phyloP scores from a whole-genome alignment of 2,797 vertebrate species.

The Aselliscus stoliczkanus region DNA sequence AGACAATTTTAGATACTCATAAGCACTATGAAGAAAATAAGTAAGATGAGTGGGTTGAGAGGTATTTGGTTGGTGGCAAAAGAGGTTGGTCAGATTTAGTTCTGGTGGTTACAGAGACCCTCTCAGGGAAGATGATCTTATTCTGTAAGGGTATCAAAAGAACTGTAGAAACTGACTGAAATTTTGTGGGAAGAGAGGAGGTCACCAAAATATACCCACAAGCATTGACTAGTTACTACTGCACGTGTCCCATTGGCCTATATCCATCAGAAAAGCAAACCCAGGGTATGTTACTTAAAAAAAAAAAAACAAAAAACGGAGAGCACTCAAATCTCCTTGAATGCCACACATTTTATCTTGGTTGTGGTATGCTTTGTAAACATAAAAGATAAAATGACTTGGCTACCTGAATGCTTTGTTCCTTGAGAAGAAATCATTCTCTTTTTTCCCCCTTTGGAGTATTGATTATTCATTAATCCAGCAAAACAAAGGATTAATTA shows the following conservation, averaged over 20 bases:
- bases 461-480: conserved; percentile 77
- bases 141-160: neutral
- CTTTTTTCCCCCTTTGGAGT: conserved; percentile 64
- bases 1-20: neutral
- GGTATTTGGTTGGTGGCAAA: neutral
- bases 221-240: neutral
- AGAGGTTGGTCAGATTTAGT: neutral
- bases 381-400: conserved; percentile 43
- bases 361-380: conserved; percentile 58
- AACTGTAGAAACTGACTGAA: neutral
- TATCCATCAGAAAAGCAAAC: neutral
- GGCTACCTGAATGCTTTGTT: conserved; percentile 62
- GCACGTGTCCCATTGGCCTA: neutral
- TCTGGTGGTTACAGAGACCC: neutral
- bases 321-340: neutral
- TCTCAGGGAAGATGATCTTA: neutral
- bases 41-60: no score
- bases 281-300: neutral
- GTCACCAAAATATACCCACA: neutral
- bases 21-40: neutral
- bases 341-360: conserved; percentile 16
- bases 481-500: conserved; percentile 76
- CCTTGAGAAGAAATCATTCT: conserved; percentile 67
- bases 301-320: neutral
- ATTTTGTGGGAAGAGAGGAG: neutral